Evolutionary conservation across 2,113 vertebrate genomes (phyloP), one percentile per base, ranked within the genome.

Genomic region (Campylomormyrus tamandua): DNA sequence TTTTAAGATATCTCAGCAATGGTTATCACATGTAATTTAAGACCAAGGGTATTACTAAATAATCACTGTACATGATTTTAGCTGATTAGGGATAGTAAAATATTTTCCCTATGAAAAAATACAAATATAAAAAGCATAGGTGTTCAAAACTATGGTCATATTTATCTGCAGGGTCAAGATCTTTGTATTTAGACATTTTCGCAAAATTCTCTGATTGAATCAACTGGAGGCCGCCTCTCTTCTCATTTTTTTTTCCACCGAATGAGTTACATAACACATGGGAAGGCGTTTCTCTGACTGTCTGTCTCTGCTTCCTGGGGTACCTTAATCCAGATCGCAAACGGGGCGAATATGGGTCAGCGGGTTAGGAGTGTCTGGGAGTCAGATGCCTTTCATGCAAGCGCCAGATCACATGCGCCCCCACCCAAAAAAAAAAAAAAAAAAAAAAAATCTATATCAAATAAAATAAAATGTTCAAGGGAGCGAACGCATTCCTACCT

Each of bases 271-370:
- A 90, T 90, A 90, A 90, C 83, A 86, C 31, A 39, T 24, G 48
- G 24, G 80, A 83, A 27, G 89, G 49, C 24, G 42, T 48, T 42
- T 7, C 46, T 66, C 48, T 80, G 27, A 11, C 31, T 56, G 27
- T 27, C 45, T 83, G n/a, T 70, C 62, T 70, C 9, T 13, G 24
- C 62, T 58, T 56, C 42, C 49, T 39, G 35, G 31, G 52, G 10
- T 70, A 42, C 66, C 58, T 19, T 42, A 45, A 83, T 87, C 88
- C 70, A 10, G 52, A 31, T 19, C 48, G 42, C 49, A 85, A 66
- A 80, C 15, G 80, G 42, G 11, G 49, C 49, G 90, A 89, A 90
- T 90, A 53, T 90, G 90, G 91, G 90, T 92, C 89, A 90, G 74
- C 91, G 45, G 89, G 92, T 91, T 89, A 89, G 91, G 53, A 86